phyloP scores from a whole-genome alignment of 2,113 vertebrate species.

The Pseudorhombus dupliciocellatus region DNA sequence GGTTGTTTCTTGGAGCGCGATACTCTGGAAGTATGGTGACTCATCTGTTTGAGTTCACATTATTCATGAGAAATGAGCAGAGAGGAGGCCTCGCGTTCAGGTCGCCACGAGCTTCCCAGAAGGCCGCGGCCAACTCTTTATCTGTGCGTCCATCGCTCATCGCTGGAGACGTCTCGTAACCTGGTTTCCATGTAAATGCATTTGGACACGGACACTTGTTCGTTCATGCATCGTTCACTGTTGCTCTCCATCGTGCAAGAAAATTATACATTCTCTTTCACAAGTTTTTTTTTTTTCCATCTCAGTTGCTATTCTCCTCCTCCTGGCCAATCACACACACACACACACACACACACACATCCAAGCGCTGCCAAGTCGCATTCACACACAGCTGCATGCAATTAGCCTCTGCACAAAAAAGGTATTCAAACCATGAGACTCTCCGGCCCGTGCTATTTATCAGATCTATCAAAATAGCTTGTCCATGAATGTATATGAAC shows the following conservation, averaged over 20 bases:
- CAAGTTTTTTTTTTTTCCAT: conserved; percentile 23
- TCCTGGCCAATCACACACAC: conserved; percentile 41
- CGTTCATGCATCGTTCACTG: conserved; percentile 3
- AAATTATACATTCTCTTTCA: conserved; percentile 53
- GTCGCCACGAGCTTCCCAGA: not conserved
- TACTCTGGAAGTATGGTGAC: conserved; percentile 7
- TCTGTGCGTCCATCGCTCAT: conserved; percentile 8
- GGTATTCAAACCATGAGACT: conserved; percentile 68
- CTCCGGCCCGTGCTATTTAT: conserved; percentile 60
- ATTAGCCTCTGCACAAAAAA: conserved; percentile 71
- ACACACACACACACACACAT: conserved; percentile 25
- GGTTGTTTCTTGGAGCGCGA: conserved; percentile 16
- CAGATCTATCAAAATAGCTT: conserved; percentile 67
- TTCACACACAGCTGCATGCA: conserved; percentile 76
- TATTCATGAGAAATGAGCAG: not conserved
- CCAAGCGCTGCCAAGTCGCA: conserved; percentile 43
- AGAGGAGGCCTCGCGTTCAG: not conserved
- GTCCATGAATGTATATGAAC: conserved; percentile 45
- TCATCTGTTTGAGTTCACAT: conserved; percentile 12
- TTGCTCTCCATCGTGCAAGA: conserved; percentile 27
- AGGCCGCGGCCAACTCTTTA: not conserved
- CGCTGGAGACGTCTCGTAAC: conserved; percentile 42
- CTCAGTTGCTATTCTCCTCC: conserved; percentile 24
- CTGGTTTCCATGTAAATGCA: conserved; percentile 45
- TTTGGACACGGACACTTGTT: not conserved